Evolutionary conservation across 2,113 vertebrate species (phyloP), one percentile per base, ranked within the genome.

Genomic region (Ancistrus triradiatus): DNA sequence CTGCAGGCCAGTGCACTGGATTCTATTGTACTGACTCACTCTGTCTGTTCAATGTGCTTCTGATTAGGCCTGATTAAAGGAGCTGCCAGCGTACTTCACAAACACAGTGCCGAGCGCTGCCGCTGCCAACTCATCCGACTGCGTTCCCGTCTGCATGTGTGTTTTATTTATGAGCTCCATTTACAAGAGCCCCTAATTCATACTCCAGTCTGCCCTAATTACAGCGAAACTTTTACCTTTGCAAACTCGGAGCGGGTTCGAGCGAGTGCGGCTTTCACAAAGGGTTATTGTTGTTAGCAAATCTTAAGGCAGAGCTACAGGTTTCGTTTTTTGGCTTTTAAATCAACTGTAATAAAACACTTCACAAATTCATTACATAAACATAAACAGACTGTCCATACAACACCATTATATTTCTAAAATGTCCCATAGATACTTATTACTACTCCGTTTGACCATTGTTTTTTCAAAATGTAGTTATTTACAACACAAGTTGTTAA

Each of bases 21-120:
- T 77, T 56, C 67, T 65, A 63, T 74, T 77, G 67, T 73, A 77
- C 73, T 79, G 72, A 73, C 53, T 68, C 66, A 59, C 65, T 68
- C 37, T 59, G 14, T 37, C 47, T 40, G 37, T 18, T 65, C 22
- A 66, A 6, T 73, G 50, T 48, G 73, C 70, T 69, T 77, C 60
- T 73, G 75, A 74, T 77, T 75, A 74, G 48, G 56, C 27, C 63
- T 69, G 74, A 71, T 77, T 66, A 71, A 63, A 71, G 59, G 51
- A 65, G 44, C 27, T 69, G 73, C 75, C 73, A 79, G 58, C 61
- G 53, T 64, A 68, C 74, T 77, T 71, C 62, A 75, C 65, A 74
- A 66, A 63, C 64, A 44, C 49, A 63, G 49, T 63, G 66, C 52
- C 56, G 14, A 28, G 33, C 61, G 13, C 35, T 38, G 35, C 35